Base-by-base conservation (phyloP, 2,888 invertebrate species). In the Erannis defoliaria region DNA sequence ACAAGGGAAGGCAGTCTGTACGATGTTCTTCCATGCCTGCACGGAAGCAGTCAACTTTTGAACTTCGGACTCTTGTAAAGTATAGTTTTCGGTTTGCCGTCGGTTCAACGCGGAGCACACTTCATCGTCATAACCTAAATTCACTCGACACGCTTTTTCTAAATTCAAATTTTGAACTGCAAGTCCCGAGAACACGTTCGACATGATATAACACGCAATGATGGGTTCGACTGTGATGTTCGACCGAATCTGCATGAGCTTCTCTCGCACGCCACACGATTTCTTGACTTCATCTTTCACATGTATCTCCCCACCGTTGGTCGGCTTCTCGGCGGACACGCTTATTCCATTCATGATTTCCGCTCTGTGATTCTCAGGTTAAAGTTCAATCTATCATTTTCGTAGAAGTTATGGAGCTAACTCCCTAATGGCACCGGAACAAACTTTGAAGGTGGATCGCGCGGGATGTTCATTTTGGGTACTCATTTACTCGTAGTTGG, bases 131-230 rank as follows among this genome's bases (percentile, higher is more conserved):
- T 96, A 97, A 0, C 93, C 94, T 78, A 97, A 93, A 81, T 97
- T 97, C 21, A 97, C 97, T 57, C 97, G 91, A 81, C 97, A 97
- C 2, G 97, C 97, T 85, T 97, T 97, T 82, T 97, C 97, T 74
- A 97, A 93, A 85, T 97, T 97, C 60, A 97, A 88, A 88, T 97
- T 97, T 84, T 97, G 97, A 37, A 97, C 95, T 56, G 97, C 97
- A 66, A 97, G 88, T 68, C 95, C 95, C 0, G 97, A 96, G 57
- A 95, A 90, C 45, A 95, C 94, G 79, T 94, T 94, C 37, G 95
- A 95, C 93, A 95, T 94, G 53, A 95, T 94, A 76, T 95, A 96
- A 74, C 94, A 95, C 5, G 95, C 94, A 68, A 96, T 91, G 63
- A 96, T 94, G 8, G 96, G 96, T 78, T 96, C 96, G 31, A 96